Percentiles rank a stretch among this genome's conserved stretches.
These are phyloP conservation scores for Tetramorium simillimum DNA, from an alignment of 1,140 invertebrate species.

Conservation along the genomic window DNA sequence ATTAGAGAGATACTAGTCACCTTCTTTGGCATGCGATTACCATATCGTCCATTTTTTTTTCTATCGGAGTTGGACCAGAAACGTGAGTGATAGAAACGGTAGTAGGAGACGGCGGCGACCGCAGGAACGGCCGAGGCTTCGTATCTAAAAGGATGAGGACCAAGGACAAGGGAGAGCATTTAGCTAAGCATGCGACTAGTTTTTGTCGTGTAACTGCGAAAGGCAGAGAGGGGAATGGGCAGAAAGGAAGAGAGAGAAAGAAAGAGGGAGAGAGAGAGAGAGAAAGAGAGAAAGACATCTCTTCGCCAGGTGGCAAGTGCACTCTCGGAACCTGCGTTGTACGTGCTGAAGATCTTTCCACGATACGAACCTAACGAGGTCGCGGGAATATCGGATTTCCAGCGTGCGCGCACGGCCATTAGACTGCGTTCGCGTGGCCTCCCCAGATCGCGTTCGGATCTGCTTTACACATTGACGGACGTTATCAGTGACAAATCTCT, in stretches of 20 bases:
- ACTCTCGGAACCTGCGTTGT: conserved; percentile 69
- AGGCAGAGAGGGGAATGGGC: conserved; percentile 60
- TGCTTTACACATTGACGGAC: neutral
- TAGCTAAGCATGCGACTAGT: conserved; percentile 84
- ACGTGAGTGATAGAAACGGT: conserved; percentile 44
- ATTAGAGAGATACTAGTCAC: neutral
- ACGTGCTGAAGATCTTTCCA: conserved; percentile 72
- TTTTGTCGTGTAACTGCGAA: conserved; percentile 81
- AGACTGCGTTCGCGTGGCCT: conserved; percentile 13
- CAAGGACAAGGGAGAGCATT: conserved; percentile 79
- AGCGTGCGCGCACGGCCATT: conserved; percentile 52
- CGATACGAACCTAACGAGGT: conserved; percentile 74
- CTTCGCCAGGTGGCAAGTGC: conserved; percentile 80
- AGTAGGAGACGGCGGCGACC: conserved; percentile 19
- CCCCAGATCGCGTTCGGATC: neutral
- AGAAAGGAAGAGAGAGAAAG: conserved; percentile 15
- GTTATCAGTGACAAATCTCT: neutral
- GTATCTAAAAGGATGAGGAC: conserved; percentile 72
- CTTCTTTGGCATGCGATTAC: conserved; percentile 25
- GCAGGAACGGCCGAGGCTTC: conserved; percentile 49
- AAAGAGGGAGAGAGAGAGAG: conserved; percentile 14
- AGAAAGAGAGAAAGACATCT: conserved; percentile 58
- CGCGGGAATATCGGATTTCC: conserved; percentile 69
- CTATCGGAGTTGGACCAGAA: conserved; percentile 53
- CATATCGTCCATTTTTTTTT: neutral